Evolutionary conservation across 2,888 invertebrate genomes (phyloP).

Genomic region (Melipona beecheii): DNA sequence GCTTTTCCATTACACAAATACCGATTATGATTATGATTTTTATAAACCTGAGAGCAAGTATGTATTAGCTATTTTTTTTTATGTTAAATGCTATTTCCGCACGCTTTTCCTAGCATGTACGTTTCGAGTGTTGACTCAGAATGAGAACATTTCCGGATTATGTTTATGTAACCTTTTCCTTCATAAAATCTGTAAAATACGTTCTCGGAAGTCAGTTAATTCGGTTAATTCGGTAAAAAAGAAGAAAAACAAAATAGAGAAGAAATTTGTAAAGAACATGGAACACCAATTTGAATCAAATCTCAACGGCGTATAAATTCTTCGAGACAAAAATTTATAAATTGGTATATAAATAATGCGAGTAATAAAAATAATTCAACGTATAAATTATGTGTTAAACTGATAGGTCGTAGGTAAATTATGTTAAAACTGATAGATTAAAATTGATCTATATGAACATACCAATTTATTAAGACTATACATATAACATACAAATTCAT

Average conservation of each 20-base stretch:
- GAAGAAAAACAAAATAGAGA: no score
- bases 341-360: not conserved
- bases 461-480: no score
- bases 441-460: no score
- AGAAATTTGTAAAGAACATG: not conserved
- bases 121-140: not conserved
- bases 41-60: not conserved
- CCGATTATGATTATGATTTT: not conserved
- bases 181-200: not conserved
- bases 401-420: not conserved
- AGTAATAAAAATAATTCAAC: not conserved
- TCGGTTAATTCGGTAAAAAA: no score
- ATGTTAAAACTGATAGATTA: no score
- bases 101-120: not conserved
- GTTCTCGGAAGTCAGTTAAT: not conserved
- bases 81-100: not conserved
- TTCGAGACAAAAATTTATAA: not conserved
- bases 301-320: not conserved
- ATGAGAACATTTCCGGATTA: not conserved
- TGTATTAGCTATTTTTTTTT: not conserved
- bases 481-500: no score
- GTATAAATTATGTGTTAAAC: not conserved
- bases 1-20: not conserved
- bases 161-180: constrained; percentile 6
- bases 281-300: not conserved